Conservation (phyloP, 1,140 invertebrate genomes). For the Drosophila pectinifera region DNA sequence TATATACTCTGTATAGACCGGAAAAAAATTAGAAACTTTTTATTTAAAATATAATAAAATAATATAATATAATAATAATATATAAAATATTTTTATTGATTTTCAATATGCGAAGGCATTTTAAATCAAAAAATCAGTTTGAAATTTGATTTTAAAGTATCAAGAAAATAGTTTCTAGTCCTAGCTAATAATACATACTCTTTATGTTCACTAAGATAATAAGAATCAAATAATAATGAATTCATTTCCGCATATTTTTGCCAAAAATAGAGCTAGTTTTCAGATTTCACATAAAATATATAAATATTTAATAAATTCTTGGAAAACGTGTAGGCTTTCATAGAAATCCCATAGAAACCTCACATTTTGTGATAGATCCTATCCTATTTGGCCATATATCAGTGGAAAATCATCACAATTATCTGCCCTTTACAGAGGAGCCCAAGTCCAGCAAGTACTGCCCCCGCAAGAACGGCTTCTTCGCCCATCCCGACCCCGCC, state of each 20-base stretch:
- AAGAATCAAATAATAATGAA: no score
- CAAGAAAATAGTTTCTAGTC: not conserved
- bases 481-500: conserved; percentile 92
- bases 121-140: no score
- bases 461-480: conserved; percentile 94
- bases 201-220: not conserved
- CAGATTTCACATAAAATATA: no score
- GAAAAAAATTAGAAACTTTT: no score
- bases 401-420: not conserved
- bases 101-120: no score
- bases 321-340: not conserved
- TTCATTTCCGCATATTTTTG: not conserved
- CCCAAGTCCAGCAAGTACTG: conserved; percentile 90
- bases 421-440: conserved; percentile 87
- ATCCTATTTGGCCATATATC: not conserved
- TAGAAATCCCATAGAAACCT: not conserved
- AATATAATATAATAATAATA: no score
- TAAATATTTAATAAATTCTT: not conserved
- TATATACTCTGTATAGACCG: no score
- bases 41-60: no score
- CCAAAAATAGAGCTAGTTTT: not conserved
- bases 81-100: no score
- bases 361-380: not conserved
- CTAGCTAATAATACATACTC: not conserved
- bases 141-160: not conserved